Evolutionary conservation across 2,113 vertebrate species (phyloP), one percentile per base, ranked within the genome.

Genomic region (Glareola pratincola): DNA sequence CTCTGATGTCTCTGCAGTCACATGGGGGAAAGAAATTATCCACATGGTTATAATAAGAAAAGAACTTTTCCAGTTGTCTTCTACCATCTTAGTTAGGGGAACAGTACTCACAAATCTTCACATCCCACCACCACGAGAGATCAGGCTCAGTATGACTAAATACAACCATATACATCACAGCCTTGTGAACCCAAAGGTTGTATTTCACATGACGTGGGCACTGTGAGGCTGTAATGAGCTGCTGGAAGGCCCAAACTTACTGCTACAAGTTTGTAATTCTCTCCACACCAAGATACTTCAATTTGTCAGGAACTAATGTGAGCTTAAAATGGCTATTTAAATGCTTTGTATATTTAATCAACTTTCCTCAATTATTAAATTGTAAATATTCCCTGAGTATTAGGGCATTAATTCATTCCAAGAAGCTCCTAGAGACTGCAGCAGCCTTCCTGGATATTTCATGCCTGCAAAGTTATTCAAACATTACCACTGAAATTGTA

Each of bases 341-440:
- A 74, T 62, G 37, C 50, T 86, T 85, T 26, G 30, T 66, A 14
- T 82, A 94, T 96, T 93, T 92, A 93, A 94, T 83, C 90, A 92
- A 85, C 63, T 88, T 69, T 62, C 43, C 57, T 95, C 84, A 91
- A 73, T 93, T 89, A 92, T 78, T 92, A 80, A 60, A 88, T 19
- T 66, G 59, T 67, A 96, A 97, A 90, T 71, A 94, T 37, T 90
- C 67, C 62, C 67, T 4, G 4, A 85, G 77, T 75, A 66, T 79
- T 66, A 85, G 37, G 78, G 78, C 37, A 90, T 57, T 83, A 80
- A 79, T 83, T 81, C 3, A 0, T 48, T 75, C 56, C 47, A 89
- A 76, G 68, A 89, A 85, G 36, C 51, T 85, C 59, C 63, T 37
- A 41, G n/a, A 92, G 93, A 81, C 64, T 50, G 66, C 36, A 89